Base-by-base conservation (phyloP, 2,797 vertebrate genomes). In the Phylloscopus collybita region DNA sequence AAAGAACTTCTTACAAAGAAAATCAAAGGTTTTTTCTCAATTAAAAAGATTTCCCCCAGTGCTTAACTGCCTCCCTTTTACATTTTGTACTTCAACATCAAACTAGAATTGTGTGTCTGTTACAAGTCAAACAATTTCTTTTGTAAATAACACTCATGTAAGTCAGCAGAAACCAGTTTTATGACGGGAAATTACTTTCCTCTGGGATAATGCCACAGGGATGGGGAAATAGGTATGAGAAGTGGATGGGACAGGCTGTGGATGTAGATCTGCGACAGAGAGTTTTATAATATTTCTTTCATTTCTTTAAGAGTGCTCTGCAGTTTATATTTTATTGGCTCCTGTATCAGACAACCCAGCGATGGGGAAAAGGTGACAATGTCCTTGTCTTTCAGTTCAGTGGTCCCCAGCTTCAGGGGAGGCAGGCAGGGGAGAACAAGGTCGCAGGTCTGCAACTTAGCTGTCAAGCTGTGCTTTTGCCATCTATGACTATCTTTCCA, bases 11-110 rank as follows among this genome's bases (percentile, higher is more conserved):
- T 45, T 25, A 27, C 22, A 78, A 70, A 60, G 21, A 86, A 80
- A 66, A 47, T 27, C 5, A 65, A 65, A 65, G 22, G 0, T 1
- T 3, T 45, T 47, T 56, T 30, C 57, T 49, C 9, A 25, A 11
- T 9, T 18, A 5, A 30, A 85, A 57, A 20, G 15, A 13, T 3
- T 3, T 47, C 1, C 5, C 9, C 4, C 15, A 22, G 4, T n/a
- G 21, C 15, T 83, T 66, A 50, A 62, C 5, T 0, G 10, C 9
- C 11, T 59, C 13, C 21, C 23, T 83, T 80, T 70, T 23, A 21
- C 20, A 38, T 73, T 76, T 47, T 62, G 21, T 47, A 49, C 7
- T 76, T 82, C 29, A 49, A 10, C 60, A 51, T 40, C 27, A 67
- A 64, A 42, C n/a, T 51, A 67, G 26, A 82, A n/a, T 30, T 64